Evolutionary conservation across 2,113 vertebrate genomes (phyloP).

Genomic region (Pelvicachromis taeniatus): DNA sequence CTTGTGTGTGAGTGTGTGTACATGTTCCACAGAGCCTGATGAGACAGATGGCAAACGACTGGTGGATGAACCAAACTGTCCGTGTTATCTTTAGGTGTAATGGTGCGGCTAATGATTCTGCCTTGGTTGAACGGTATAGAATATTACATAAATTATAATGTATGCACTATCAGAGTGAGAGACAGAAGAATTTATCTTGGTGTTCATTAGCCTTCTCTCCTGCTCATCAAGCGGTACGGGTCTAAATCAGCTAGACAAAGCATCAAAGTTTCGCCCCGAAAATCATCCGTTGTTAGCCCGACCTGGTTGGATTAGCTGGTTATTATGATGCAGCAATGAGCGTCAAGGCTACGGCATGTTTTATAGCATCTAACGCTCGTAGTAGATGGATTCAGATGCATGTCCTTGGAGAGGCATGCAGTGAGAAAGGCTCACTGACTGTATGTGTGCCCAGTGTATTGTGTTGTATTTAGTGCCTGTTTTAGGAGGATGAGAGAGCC

Average conservation of each 20-base stretch:
- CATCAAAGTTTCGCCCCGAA: slow-evolving; percentile 33
- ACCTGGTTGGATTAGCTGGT: slow-evolving; percentile 40
- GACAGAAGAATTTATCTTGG: slow-evolving; percentile 56
- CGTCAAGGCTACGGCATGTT: slow-evolving; percentile 46
- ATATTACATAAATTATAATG: slow-evolving; percentile 68
- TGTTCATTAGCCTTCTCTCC: slow-evolving; percentile 26
- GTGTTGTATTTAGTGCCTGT: slow-evolving; percentile 34
- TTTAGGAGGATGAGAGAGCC: slow-evolving; percentile 40
- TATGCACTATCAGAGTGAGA: slow-evolving; percentile 54
- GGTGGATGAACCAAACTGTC: slow-evolving; percentile 67
- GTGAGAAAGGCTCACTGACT: neutral
- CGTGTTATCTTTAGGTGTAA: slow-evolving; percentile 70
- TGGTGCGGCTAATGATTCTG: slow-evolving; percentile 72
- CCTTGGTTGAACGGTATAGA: slow-evolving; percentile 56
- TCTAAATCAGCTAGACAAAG: slow-evolving; percentile 2
- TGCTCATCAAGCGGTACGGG: neutral
- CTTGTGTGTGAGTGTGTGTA: neutral
- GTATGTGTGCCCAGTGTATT: neutral
- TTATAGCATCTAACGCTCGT: slow-evolving; percentile 25
- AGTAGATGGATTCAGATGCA: slow-evolving; percentile 33
- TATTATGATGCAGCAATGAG: slow-evolving; percentile 38
- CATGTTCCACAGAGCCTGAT: neutral
- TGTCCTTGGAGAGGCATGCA: slow-evolving; percentile 46
- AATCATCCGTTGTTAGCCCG: slow-evolving; percentile 33
- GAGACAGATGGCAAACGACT: slow-evolving; percentile 72